Base-by-base conservation (phyloP, 2,888 invertebrate species). In the Ypsolopha sequella region DNA sequence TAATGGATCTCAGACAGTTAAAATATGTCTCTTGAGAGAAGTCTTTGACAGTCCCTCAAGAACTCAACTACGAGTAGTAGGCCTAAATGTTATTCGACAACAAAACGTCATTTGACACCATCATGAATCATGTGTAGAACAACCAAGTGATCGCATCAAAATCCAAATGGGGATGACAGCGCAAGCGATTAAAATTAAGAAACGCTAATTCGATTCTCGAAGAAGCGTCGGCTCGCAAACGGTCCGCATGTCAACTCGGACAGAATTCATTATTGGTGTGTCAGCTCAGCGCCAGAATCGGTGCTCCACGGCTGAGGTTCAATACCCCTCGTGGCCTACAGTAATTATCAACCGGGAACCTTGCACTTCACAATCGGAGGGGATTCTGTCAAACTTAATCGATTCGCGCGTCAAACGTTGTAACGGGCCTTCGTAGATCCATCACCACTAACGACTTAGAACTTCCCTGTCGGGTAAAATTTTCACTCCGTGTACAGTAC, bases 351-450 rank as follows among this genome's bases (percentile, higher is more conserved):
- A 57, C 61, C 64, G 62, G 63, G 68, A 63, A 70, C 71, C 69
- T 69, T 73, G 68, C 68, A 60, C 65, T 64, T 66, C 64, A 73
- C 73, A 80, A 74, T 76, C 70, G 65, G 61, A 70, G 65, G 68
- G 70, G 73, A 72, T 65, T 74, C 77, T 76, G 77, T 77, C 80
- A 72, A 77, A 78, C 68, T 68, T 77, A 81, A 85, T 82, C 80
- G 80, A 81, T 79, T 76, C 70, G 61, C 66, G 64, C 65, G 75
- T 78, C 77, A 73, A 68, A 62, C 57, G 53, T 58, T 66, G 67
- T 63, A 66, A 67, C 58, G 63, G 64, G 60, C 65, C 61, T 59
- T 58, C 50, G 65, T 60, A 63, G 59, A 73, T 72, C 65, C 71
- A 77, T 76, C 75, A 72, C 62, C 58, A 59, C 62, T 71, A 73